Percentiles rank a stretch among this genome's conserved stretches.
Conservation (phyloP, 1,140 invertebrate genomes). For the Drosophila pachea region DNA sequence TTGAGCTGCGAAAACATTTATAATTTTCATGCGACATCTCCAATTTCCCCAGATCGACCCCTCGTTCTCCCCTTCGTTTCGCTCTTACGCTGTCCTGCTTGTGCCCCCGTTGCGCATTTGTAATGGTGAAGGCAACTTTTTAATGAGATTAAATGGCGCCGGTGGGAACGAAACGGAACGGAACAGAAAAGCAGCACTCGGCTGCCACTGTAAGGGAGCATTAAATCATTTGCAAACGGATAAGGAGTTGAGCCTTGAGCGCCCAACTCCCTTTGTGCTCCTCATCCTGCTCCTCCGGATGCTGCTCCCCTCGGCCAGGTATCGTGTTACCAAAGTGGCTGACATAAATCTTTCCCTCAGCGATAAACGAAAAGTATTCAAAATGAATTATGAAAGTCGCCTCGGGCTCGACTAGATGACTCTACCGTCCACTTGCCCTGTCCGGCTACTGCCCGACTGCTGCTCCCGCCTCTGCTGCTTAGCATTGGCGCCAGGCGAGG, state of each 20-base stretch:
- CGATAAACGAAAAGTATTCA: constrained; percentile 72
- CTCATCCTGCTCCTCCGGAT: not conserved
- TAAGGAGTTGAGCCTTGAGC: constrained; percentile 57
- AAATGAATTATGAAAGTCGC: constrained; percentile 69
- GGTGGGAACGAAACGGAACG: constrained; percentile 42
- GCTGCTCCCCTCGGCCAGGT: constrained; percentile 15
- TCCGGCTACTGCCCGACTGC: not conserved
- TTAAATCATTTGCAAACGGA: constrained; percentile 69
- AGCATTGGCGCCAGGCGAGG: not conserved
- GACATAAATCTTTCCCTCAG: constrained; percentile 71
- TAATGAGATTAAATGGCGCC: constrained; percentile 76
- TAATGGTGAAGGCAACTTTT: constrained; percentile 54
- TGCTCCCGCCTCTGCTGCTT: not conserved
- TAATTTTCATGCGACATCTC: constrained; percentile 56
- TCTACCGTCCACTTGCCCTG: no score
- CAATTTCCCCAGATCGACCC: not conserved
- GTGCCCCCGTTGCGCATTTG: constrained; percentile 9
- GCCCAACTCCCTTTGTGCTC: not conserved
- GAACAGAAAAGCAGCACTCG: constrained; percentile 21
- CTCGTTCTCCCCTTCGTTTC: not conserved
- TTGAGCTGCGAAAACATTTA: constrained; percentile 55
- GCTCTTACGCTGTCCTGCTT: no score
- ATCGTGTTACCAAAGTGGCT: constrained; percentile 63
- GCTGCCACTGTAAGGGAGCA: constrained; percentile 67
- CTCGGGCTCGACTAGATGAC: constrained; percentile 6